These are phyloP conservation scores for Boleophthalmus pectinirostris DNA, from an alignment of 2,113 vertebrate species.

Conservation along the genomic window DNA sequence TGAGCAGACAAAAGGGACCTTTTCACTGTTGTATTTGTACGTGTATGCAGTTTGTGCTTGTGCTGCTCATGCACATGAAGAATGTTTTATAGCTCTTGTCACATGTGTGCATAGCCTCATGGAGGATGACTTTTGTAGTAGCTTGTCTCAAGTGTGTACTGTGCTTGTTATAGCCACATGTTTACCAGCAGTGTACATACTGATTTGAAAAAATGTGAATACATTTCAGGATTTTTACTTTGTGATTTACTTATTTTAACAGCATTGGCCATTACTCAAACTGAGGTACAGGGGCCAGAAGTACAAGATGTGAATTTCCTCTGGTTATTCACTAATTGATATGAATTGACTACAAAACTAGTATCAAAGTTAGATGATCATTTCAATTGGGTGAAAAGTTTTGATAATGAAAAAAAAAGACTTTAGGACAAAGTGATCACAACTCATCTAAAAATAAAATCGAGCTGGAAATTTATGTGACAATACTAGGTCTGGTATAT, in stretches of 20 bases:
- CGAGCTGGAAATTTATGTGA: no score
- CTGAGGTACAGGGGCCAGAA: background rate
- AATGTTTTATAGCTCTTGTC: constrained; percentile 57
- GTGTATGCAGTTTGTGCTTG: constrained; percentile 52
- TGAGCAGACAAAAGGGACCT: constrained; percentile 73
- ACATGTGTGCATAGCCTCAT: constrained; percentile 33
- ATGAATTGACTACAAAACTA: background rate
- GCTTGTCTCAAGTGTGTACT: constrained; percentile 57
- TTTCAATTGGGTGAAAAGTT: no score
- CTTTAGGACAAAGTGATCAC: no score
- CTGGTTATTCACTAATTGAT: background rate
- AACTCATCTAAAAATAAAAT: no score
- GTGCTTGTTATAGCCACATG: constrained; percentile 47
- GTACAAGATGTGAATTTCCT: background rate
- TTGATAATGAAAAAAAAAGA: no score
- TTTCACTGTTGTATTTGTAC: constrained; percentile 58
- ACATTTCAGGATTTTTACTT: background rate
- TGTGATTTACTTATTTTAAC: background rate
- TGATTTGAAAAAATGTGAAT: background rate
- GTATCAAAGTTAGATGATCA: no score
- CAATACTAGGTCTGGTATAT: no score
- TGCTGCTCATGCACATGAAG: constrained; percentile 28
- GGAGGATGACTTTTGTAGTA: constrained; percentile 57
- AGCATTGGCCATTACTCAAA: background rate
- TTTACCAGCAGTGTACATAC: constrained; percentile 6